Evolutionary conservation across 2,888 invertebrate genomes (phyloP), one percentile per base, ranked within the genome.

Genomic region (Torymus auratus): DNA sequence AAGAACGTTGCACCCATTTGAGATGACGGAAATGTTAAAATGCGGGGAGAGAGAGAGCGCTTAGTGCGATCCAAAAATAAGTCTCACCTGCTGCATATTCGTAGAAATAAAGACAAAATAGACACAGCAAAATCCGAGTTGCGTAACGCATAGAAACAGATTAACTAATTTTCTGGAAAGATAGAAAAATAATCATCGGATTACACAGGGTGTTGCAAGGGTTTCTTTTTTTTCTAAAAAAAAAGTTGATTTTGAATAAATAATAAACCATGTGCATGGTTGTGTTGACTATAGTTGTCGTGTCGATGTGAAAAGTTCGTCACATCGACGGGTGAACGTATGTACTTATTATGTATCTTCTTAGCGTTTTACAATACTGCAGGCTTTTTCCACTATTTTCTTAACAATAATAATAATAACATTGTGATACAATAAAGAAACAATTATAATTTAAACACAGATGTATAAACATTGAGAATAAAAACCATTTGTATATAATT

Each of bases 101-200:
- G 95, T 94, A 13, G 98, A 95, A 84, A 99, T 96, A 91, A 99
- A 99, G 17, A 99, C 96, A 87, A 98, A 96, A 91, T 99, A 99
- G 50, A 99, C 96, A 91, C 98, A 98, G 91, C 99, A 99, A 92
- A 99, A 99, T 81, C 99, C 99, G 82, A 99, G 92, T 92, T 99
- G 99, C n/a, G 99, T 99, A 78, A 98, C 92, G 90, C 97, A 96
- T 75, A 99, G 94, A 92, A 98, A 98, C 14, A 94, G 87, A 91
- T 98, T 97, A 82, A 98, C 96, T 78, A 94, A 86, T 85, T 88
- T 88, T 90, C 91, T 91, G 90, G 68, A 90, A 90, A 85, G 70
- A 84, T 80, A 85, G 23, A 84, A 69, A 41, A 81, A 67, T 12
- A 68, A 73, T 64, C n/a, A 77, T 58, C 20, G 75, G 10, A 70